These are phyloP conservation scores for Alitta virens DNA, from an alignment of 2,888 invertebrate species.

Conservation along the genomic window DNA sequence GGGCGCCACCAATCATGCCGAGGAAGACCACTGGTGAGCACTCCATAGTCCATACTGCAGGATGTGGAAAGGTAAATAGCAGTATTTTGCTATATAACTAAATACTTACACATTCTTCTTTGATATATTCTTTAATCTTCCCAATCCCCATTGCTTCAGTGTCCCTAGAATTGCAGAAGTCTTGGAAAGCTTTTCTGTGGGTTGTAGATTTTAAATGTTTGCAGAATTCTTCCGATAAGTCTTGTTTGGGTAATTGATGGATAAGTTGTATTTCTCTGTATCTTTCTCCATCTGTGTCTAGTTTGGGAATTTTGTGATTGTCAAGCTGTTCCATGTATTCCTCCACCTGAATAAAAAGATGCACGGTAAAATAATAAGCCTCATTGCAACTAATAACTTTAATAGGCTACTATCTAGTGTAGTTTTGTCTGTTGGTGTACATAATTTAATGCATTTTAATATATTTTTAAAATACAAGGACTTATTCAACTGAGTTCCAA, in stretches of 20 bases:
- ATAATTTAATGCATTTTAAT: too few relatives aligned
- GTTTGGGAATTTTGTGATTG: conserved; percentile 73
- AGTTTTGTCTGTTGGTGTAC: too few relatives aligned
- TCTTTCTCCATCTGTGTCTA: conserved; percentile 77
- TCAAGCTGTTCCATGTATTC: conserved; percentile 89
- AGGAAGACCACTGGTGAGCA: too few relatives aligned
- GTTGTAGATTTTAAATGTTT: conserved; percentile 69
- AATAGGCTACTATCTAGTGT: too few relatives aligned
- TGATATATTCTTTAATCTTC: conserved; percentile 58
- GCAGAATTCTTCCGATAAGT: conserved; percentile 85
- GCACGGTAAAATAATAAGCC: too few relatives aligned
- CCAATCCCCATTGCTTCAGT: conserved; percentile 95
- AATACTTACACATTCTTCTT: conserved; percentile 50
- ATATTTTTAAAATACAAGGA: too few relatives aligned
- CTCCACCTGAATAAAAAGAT: conserved; percentile 69
- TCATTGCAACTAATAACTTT: too few relatives aligned
- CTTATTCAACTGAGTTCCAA: too few relatives aligned
- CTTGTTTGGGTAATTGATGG: conserved; percentile 78
- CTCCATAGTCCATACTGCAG: too few relatives aligned
- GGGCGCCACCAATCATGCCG: too few relatives aligned
- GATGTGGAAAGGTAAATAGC: too few relatives aligned
- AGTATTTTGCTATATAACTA: too few relatives aligned
- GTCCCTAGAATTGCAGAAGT: conserved; percentile 90
- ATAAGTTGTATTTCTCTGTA: conserved; percentile 79
- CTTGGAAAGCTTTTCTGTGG: conserved; percentile 70